Percentiles rank a stretch among this genome's conserved stretches.
phyloP scores from a whole-genome alignment of 1,140 invertebrate genomes.

The Habropoda laboriosa region DNA sequence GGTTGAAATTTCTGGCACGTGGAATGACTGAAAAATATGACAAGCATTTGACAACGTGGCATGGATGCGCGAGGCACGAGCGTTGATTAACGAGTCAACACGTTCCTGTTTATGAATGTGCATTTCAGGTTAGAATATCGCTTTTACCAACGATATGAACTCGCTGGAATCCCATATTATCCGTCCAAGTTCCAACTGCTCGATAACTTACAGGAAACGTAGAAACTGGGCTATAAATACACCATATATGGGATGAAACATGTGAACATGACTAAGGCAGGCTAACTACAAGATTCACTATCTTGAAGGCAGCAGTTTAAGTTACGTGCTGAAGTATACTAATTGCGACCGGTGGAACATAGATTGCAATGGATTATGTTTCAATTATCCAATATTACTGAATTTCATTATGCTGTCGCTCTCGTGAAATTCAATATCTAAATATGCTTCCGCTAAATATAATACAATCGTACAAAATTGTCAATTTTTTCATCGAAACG shows the following conservation, averaged over 20 bases:
- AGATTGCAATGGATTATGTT: background rate
- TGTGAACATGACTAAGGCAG: background rate
- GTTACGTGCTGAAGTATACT: background rate
- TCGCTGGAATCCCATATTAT: slow-evolving; percentile 40
- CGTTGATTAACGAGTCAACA: slow-evolving; percentile 22
- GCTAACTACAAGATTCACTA: slow-evolving; percentile 14
- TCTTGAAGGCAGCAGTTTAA: background rate
- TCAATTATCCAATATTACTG: background rate
- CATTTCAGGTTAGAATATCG: slow-evolving; percentile 46
- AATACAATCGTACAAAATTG: background rate
- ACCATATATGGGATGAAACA: slow-evolving; percentile 7
- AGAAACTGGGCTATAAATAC: slow-evolving; percentile 60
- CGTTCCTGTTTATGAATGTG: slow-evolving; percentile 33
- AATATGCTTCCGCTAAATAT: background rate
- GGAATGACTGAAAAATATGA: no score
- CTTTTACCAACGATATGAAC: slow-evolving; percentile 63
- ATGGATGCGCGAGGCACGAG: background rate
- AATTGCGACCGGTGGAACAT: background rate
- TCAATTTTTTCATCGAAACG: background rate
- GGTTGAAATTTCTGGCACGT: no score
- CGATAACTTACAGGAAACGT: slow-evolving; percentile 65
- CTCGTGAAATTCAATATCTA: background rate
- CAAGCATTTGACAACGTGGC: background rate
- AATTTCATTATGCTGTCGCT: no score
- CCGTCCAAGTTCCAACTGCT: slow-evolving; percentile 59